Conservation (phyloP, 2,797 vertebrate genomes). For the Anabas testudineus region DNA sequence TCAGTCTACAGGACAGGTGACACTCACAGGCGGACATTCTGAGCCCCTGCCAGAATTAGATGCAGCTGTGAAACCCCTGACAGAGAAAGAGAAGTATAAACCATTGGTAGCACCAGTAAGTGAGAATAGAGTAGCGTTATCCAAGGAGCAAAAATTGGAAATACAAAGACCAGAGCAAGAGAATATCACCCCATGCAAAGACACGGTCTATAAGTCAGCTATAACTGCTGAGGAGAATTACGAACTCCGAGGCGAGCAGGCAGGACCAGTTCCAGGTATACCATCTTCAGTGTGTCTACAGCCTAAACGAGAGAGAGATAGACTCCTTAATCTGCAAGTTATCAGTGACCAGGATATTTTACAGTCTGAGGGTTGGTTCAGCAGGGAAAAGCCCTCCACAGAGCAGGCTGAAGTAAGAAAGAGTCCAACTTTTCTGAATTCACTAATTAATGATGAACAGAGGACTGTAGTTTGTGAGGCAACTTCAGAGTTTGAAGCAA, state of each 20-base stretch:
- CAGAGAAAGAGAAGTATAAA: constrained; percentile 59
- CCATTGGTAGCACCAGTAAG: constrained; percentile 69
- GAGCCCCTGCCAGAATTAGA: constrained; percentile 66
- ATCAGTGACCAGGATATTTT: constrained; percentile 76
- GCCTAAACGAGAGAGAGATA: constrained; percentile 67
- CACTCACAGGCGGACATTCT: constrained; percentile 72
- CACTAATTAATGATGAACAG: constrained; percentile 76
- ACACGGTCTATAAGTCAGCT: constrained; percentile 72
- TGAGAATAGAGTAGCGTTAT: constrained; percentile 62
- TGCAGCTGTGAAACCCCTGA: constrained; percentile 36
- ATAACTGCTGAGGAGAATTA: constrained; percentile 79
- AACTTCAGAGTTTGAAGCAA: constrained; percentile 61
- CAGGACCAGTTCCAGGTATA: constrained; percentile 53
- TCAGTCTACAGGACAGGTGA: constrained; percentile 68
- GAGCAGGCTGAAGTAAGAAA: constrained; percentile 68
- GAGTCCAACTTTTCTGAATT: constrained; percentile 73
- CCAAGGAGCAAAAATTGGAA: constrained; percentile 75
- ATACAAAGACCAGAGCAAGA: constrained; percentile 65
- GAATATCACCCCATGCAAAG: constrained; percentile 66
- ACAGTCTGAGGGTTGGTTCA: constrained; percentile 77
- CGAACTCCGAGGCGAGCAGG: constrained; percentile 72
- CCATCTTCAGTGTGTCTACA: constrained; percentile 57
- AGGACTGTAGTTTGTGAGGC: constrained; percentile 72
- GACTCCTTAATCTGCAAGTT: constrained; percentile 78
- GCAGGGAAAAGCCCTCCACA: constrained; percentile 57